Base-by-base conservation (phyloP, 2,113 vertebrate genomes). In the Brevimyrus niger region DNA sequence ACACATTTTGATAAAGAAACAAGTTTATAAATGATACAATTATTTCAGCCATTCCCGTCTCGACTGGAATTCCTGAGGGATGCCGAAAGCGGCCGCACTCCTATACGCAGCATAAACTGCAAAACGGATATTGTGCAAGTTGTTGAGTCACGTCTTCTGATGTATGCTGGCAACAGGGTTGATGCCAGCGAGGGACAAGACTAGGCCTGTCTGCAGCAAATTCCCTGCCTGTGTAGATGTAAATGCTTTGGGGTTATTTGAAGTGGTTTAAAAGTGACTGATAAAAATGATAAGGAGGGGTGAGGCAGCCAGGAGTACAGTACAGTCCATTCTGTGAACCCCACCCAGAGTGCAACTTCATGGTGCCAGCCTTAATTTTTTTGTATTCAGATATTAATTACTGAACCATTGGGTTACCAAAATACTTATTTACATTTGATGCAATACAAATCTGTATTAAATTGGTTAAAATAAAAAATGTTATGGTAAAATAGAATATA, bases 51-150 rank as follows among this genome's bases (percentile, higher is more conserved):
- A 38, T 87, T 65, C 35, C 55, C 46, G 0, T 58, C 6, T 80
- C 1, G 19, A n/a, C 47, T 65, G 8, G 55, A 50, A 35, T 88
- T 88, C 8, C 27, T 17, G 23, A 48, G n/a, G 85, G 47, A 86
- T 86, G n/a, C 48, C 23, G 15, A 85, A 51, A 17, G 27, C 0
- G 35, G 4, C 69, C 15, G 23, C 8, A 65, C 83, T 87, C 11
- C 69, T 31, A 83, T 23, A 27, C 31, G 17, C 51, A 83, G 46
- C 53, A 44, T 38, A 53, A 61, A 88, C 21, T 61, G 46, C n/a
- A 23, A 48, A 76, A 90, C 47, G 89, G 87, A 69, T 50, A 69
- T 92, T 92, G 76, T 90, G 90, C 86, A 91, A 91, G 44, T 86
- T 86, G 86, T 89, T 91, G 87, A 92, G 88, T 89, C 90, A 89